Base-by-base conservation (phyloP, 1,140 invertebrate genomes). In the Drosophila nannoptera region DNA sequence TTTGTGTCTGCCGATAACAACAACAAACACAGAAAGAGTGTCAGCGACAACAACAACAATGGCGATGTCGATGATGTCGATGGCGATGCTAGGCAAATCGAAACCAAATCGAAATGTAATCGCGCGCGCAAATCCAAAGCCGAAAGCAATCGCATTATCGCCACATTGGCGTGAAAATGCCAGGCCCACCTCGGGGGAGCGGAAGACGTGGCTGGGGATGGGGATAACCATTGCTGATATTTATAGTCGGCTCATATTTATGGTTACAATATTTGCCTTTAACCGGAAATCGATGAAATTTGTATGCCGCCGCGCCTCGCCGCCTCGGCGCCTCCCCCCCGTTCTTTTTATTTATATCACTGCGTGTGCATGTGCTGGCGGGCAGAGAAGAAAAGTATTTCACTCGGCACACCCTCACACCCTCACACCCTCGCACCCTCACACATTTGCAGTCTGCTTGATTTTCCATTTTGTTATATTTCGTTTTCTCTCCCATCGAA, bases 101-200 rank as follows among this genome's bases (percentile, higher is more conserved):
- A 80, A 84, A 84, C 84, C 80, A 83, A 83, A 83, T 83, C 80
- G 81, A 86, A 84, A 84, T 84, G 80, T 84, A 84, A 84, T 84
- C 80, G 80, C 80, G 80, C 80, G 69, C 76, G 46, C 69, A 84
- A 86, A 86, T 73, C 80, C 69, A 83, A 78, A 82, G 78, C 78
- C 75, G 62, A 84, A 84, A 86, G 80, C 80, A 84, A 84, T 84
- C 80, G 80, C 80, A 84, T 84, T 84, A 84, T 84, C 80, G 80
- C 69, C 80, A 77, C 69, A 80, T 86, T 86, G 81, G 81, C 81
- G 81, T 84, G 81, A 86, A 84, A 84, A 65, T 70, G 76, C 76
- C 80, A 86, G 76, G 53, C 61, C 52, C 48, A 53, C 38, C 42
- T 49, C 45, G 7, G 5, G 5, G 43, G 38, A 4, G 38, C 4